phyloP scores from a whole-genome alignment of 2,797 vertebrate genomes.

The Propithecus deckenii region DNA sequence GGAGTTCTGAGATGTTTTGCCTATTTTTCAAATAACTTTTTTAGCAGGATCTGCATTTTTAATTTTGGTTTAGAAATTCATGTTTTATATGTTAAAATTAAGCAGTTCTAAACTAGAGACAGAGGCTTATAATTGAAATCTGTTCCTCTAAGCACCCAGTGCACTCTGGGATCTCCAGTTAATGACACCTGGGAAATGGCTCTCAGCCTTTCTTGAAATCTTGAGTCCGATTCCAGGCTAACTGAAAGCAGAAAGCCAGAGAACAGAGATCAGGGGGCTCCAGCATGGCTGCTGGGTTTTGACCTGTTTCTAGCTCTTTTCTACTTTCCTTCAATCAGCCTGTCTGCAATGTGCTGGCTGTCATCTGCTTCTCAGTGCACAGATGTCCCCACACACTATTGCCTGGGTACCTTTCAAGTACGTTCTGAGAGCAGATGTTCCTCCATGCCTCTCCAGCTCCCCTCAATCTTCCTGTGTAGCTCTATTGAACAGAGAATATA shows the following conservation, averaged over 20 bases:
- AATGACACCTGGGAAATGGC: neutral
- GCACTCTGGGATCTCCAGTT: neutral
- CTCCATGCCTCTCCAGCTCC: neutral
- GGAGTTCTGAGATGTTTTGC: slow-evolving; percentile 41
- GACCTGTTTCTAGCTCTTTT: neutral
- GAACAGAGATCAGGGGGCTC: neutral
- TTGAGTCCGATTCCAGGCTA: neutral
- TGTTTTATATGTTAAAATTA: slow-evolving; percentile 42
- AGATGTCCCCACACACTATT: slow-evolving; percentile 8
- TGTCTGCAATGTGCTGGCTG: neutral
- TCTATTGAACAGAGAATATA: neutral
- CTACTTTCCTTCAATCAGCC: neutral
- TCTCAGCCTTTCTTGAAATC: neutral
- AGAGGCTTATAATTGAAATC: slow-evolving; percentile 19
- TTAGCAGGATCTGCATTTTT: slow-evolving; percentile 41
- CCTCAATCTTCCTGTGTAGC: neutral
- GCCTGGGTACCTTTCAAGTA: slow-evolving; percentile 34
- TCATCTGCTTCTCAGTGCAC: slow-evolving; percentile 15
- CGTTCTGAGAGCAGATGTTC: slow-evolving; percentile 6
- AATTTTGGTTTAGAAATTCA: slow-evolving; percentile 46
- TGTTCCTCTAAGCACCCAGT: neutral
- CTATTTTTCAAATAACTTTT: slow-evolving; percentile 56
- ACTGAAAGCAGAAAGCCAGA: neutral
- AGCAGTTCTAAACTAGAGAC: slow-evolving; percentile 45
- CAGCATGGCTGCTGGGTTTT: neutral